Percentiles rank a stretch among this genome's conserved stretches.
Conservation (phyloP, 2,797 vertebrate genomes). For the Amphiprion clarkii region DNA sequence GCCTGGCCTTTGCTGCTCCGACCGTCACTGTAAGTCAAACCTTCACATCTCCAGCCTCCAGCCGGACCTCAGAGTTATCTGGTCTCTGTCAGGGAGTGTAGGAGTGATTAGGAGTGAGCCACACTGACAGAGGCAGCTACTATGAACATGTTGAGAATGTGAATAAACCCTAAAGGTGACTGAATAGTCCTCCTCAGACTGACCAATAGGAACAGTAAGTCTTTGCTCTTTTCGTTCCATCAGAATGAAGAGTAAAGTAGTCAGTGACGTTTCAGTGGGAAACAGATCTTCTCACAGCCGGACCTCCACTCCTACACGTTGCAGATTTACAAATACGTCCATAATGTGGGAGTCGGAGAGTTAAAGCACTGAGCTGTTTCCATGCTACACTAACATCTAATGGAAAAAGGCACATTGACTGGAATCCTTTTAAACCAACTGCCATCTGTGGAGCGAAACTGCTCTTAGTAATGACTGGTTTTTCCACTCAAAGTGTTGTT, state of each 20-base stretch:
- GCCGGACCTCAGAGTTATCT: background rate
- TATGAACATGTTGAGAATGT: background rate
- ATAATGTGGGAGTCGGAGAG: conserved; percentile 15
- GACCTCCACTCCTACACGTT: background rate
- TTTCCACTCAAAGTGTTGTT: background rate
- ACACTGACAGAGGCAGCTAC: background rate
- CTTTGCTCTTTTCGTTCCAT: background rate
- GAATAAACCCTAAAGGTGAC: background rate
- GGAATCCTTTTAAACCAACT: background rate
- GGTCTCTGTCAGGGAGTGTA: background rate
- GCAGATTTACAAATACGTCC: conserved; percentile 5
- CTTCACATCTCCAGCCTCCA: background rate
- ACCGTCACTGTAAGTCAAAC: conserved; percentile 89
- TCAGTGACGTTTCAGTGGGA: background rate
- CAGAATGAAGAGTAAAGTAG: background rate
- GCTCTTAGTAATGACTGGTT: background rate
- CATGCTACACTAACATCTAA: background rate
- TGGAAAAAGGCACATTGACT: background rate
- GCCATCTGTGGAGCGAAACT: background rate
- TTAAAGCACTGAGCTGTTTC: background rate
- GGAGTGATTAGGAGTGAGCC: background rate
- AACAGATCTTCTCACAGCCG: conserved; percentile 1
- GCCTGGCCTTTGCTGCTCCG: conserved; percentile 94
- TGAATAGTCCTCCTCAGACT: background rate
- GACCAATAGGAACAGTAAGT: background rate